These are phyloP conservation scores for Dipus sagitta DNA, from an alignment of 2,797 vertebrate genomes.

Conservation along the genomic window DNA sequence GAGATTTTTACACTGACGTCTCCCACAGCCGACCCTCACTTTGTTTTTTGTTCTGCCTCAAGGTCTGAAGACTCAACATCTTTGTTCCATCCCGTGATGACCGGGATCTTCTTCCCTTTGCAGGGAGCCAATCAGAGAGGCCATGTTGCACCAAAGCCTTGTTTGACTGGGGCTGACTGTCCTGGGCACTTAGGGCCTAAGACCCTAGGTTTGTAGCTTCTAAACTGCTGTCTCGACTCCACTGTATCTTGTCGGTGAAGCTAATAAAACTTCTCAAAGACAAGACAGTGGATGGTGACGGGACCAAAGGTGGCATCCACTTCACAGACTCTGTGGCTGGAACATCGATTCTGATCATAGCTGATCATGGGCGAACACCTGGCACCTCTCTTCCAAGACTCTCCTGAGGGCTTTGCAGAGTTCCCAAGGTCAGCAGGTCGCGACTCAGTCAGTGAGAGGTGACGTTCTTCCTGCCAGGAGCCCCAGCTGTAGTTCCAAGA, in stretches of 20 bases:
- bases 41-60: not conserved
- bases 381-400: not conserved
- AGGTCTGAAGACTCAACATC: not conserved
- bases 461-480: not conserved
- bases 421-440: not conserved
- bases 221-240: conserved; percentile 39
- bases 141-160: not conserved
- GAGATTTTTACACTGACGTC: not conserved
- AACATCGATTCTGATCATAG: not conserved
- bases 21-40: not conserved
- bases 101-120: not conserved
- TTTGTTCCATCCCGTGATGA: not conserved
- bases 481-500: conserved; percentile 35
- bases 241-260: not conserved
- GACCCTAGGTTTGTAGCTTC: conserved; percentile 22
- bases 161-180: not conserved
- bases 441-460: conserved; percentile 27
- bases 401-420: conserved; percentile 22
- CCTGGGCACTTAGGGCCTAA: not conserved
- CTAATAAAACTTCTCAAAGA: conserved; percentile 56
- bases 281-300: not conserved
- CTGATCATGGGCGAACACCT: not conserved
- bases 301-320: conserved; percentile 45
- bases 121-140: conserved; percentile 21
- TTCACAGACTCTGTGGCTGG: not conserved